Percentiles rank a stretch among this genome's conserved stretches.
Conservation (phyloP, 2,797 vertebrate genomes). For the Staurois parvus region DNA sequence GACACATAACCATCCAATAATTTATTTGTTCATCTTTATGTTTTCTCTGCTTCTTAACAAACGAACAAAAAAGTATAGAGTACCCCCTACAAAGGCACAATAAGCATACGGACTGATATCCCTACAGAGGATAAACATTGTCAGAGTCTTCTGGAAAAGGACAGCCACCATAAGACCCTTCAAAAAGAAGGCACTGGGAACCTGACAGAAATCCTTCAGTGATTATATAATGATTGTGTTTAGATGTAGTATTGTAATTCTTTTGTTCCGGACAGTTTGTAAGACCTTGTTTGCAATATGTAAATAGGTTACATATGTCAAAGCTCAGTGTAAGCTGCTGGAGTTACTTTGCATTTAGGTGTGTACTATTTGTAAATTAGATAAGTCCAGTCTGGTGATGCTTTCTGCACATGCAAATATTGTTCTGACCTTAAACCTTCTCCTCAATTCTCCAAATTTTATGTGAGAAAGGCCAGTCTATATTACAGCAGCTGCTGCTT, state of each 20-base stretch:
- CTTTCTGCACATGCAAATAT: conserved; percentile 53
- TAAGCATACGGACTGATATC: too few relatives aligned
- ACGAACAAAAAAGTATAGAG: too few relatives aligned
- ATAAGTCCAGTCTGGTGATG: conserved; percentile 27
- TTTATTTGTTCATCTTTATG: too few relatives aligned
- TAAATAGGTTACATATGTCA: conserved; percentile 5
- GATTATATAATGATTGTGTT: background rate
- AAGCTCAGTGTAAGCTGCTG: background rate
- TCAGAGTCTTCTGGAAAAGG: too few relatives aligned
- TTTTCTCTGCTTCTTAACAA: too few relatives aligned
- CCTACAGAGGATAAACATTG: too few relatives aligned
- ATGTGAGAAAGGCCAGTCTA: too few relatives aligned
- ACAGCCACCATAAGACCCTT: too few relatives aligned
- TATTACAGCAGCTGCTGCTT: too few relatives aligned
- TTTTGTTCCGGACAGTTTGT: background rate
- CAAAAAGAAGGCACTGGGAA: too few relatives aligned
- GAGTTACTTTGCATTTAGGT: conserved; percentile 47
- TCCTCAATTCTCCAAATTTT: conserved; percentile 1
- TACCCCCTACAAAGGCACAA: too few relatives aligned
- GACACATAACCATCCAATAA: too few relatives aligned
- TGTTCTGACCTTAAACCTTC: background rate
- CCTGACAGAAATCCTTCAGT: background rate
- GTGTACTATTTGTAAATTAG: conserved; percentile 54
- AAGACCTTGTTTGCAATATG: conserved; percentile 10
- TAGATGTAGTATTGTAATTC: background rate